Evolutionary conservation across 2,113 vertebrate genomes (phyloP).

Genomic region (Hoplias malabaricus): DNA sequence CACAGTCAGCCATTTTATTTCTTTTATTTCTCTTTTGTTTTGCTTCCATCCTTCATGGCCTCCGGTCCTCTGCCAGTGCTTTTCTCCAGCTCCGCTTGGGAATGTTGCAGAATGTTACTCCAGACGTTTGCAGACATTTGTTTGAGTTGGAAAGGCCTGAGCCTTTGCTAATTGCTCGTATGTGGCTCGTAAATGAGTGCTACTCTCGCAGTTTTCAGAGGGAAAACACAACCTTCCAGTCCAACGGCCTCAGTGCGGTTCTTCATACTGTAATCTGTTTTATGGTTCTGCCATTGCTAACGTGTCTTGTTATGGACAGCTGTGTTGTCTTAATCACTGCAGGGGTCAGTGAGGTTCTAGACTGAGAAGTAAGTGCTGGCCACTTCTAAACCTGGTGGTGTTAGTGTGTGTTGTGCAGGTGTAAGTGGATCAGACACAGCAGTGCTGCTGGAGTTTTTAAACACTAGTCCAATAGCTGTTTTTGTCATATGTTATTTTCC

Average conservation of each 20-base stretch:
- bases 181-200: background rate
- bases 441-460: too few species aligned
- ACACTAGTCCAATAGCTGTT: too few species aligned
- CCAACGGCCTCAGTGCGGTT: background rate
- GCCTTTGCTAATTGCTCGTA: conserved; percentile 16
- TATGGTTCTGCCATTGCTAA: background rate
- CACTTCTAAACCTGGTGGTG: background rate
- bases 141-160: background rate
- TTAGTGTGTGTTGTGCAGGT: too few species aligned
- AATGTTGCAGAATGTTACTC: background rate
- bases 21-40: conserved; percentile 13
- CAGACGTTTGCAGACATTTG: background rate
- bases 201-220: background rate
- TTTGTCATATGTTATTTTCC: too few species aligned
- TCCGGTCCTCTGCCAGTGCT: background rate
- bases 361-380: background rate
- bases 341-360: background rate
- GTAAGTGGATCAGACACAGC: too few species aligned
- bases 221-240: background rate
- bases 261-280: conserved; percentile 3
- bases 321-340: background rate
- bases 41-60: background rate
- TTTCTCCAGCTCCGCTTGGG: background rate
- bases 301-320: background rate
- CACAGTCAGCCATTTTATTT: conserved; percentile 6